Base-by-base conservation (phyloP, 2,797 vertebrate genomes). In the Clamator glandarius region DNA sequence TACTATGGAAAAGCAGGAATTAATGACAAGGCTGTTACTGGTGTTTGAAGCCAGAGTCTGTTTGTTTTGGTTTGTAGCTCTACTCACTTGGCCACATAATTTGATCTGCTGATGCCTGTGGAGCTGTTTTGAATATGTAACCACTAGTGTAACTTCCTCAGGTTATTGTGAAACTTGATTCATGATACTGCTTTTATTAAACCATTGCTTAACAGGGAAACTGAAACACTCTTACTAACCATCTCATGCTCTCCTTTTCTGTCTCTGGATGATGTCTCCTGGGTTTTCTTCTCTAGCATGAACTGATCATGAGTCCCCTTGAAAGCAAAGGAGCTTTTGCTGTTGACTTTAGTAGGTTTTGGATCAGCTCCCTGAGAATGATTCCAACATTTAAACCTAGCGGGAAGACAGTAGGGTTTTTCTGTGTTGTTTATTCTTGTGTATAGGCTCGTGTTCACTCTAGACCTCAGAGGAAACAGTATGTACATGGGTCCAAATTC, bases 31-130 rank as follows among this genome's bases (percentile, higher is more conserved):
- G 44, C 31, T 83, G 26, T 62, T 90, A 33, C 35, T 77, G 67
- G 26, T 9, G 2, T 55, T 89, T 69, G 50, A 93, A 95, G 92
- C 55, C 84, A 68, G 19, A 8, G 19, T 51, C 76, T 95, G 87
- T 94, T 95, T 96, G 77, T 95, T 96, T 97, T 95, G 82, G 93
- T 97, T 95, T 87, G 78, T 69, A 88, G n/a, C 57, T 87, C 76
- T 48, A 75, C 88, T 92, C 36, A 51, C 72, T 88, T 9, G 3
- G 78, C 90, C 89, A 91, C 92, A 79, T 25, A 89, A 59, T 86
- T 91, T 94, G 54, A 83, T 90, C 94, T 90, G 68, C 72, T 81
- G 76, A 59, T 92, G 75, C 35, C 81, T 90, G 87, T 3, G 2
- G 46, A 92, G 69, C 69, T 88, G 55, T 95, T 96, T 92, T 89